These are phyloP conservation scores for Selene dorsalis DNA, from an alignment of 2,797 vertebrate species.

Conservation along the genomic window DNA sequence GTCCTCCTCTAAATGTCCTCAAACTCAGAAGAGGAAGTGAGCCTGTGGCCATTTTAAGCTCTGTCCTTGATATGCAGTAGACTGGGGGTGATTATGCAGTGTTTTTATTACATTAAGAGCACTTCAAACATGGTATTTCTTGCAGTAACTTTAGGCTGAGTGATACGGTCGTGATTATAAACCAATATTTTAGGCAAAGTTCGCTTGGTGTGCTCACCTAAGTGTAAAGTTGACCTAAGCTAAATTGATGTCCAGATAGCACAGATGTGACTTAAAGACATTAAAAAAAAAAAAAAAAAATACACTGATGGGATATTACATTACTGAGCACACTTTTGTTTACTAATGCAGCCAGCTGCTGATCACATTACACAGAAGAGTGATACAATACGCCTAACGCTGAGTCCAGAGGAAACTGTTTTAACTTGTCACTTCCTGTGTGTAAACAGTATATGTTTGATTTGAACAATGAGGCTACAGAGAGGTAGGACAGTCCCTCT, in stretches of 20 bases:
- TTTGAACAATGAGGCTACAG: constrained; percentile 4
- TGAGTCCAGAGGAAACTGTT: constrained; percentile 8
- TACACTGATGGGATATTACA: neutral
- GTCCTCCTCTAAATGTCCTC: constrained; percentile 62
- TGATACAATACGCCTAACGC: neutral
- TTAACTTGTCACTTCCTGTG: constrained; percentile 31
- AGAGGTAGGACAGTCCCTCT: neutral
- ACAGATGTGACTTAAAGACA: neutral
- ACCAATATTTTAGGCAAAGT: neutral
- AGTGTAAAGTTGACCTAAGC: neutral
- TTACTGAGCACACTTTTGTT: constrained; percentile 2
- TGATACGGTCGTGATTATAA: neutral
- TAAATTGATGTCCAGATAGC: constrained; percentile 1
- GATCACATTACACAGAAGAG: neutral
- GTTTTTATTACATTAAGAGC: constrained; percentile 1
- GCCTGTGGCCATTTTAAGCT: constrained; percentile 64
- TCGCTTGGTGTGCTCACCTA: neutral
- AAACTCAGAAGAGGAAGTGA: constrained; percentile 69
- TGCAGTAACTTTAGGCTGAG: constrained; percentile 2
- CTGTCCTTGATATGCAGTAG: constrained; percentile 39
- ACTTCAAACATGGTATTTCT: constrained; percentile 27
- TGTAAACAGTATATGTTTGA: constrained; percentile 25
- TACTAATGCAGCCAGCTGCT: neutral
- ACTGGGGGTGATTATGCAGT: neutral
- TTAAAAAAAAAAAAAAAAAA: neutral